These are phyloP conservation scores for Tricholauxania praeusta DNA, from an alignment of 2,888 invertebrate species.

Conservation along the genomic window DNA sequence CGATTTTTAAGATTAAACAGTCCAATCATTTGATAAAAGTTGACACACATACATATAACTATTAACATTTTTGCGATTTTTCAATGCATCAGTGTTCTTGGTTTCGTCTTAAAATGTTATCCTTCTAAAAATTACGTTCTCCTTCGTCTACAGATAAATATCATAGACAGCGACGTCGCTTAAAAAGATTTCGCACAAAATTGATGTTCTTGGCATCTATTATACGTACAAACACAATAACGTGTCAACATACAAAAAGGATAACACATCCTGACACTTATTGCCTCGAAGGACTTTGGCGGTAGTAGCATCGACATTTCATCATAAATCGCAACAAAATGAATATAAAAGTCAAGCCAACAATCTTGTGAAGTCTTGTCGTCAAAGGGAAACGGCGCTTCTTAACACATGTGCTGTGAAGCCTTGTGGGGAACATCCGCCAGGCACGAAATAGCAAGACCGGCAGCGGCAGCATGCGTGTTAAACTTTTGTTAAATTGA, in stretches of 20 bases:
- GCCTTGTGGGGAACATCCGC: conserved; percentile 32
- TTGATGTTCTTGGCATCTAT: conserved; percentile 32
- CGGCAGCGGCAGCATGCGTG: too few species aligned
- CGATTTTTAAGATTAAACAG: too few species aligned
- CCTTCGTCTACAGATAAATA: too few species aligned
- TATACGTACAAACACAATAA: conserved; percentile 1
- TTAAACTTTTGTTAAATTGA: too few species aligned
- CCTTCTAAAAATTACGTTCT: too few species aligned
- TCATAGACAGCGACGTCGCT: neutral
- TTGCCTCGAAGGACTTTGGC: conserved; percentile 31
- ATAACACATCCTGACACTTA: conserved; percentile 40
- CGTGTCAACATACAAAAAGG: conserved; percentile 33
- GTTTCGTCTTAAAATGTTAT: too few species aligned
- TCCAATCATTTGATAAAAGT: neutral
- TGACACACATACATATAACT: too few species aligned
- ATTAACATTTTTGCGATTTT: neutral
- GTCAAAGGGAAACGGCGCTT: neutral
- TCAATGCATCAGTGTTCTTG: neutral
- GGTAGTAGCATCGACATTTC: conserved; percentile 11
- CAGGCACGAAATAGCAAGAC: conserved; percentile 14
- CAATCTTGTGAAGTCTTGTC: neutral
- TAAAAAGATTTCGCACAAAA: conserved; percentile 12
- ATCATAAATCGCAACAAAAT: conserved; percentile 28
- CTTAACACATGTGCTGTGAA: conserved; percentile 8
- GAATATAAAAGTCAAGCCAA: conserved; percentile 1